Conservation (phyloP, 2,113 vertebrate species). For the Sinocyclocheilus anophthalmus region DNA sequence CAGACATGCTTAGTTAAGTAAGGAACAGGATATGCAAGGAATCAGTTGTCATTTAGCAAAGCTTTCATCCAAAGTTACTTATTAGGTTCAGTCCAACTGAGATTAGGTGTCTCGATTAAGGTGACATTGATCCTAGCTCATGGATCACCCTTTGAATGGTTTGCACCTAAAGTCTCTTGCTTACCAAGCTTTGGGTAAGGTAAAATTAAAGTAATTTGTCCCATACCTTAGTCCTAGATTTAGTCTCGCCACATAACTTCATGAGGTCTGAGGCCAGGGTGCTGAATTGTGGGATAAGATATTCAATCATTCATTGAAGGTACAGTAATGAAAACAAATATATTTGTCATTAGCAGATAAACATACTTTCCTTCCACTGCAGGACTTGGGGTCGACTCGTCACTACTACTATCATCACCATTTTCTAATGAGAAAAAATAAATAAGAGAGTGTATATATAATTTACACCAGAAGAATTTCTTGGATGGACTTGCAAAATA, state of each 20-base stretch:
- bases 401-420: constrained; percentile 90
- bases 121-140: neutral
- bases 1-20: neutral
- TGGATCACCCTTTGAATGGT: neutral
- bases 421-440: constrained; percentile 79
- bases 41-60: neutral
- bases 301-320: neutral
- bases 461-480: neutral
- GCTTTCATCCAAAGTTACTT: neutral
- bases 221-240: constrained; percentile 90
- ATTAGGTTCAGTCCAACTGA: neutral
- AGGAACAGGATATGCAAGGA: neutral
- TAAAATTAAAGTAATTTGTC: neutral
- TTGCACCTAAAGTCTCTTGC: neutral
- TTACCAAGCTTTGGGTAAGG: neutral
- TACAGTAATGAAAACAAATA: neutral
- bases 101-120: neutral
- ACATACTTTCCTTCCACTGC: constrained; percentile 88
- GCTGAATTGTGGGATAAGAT: constrained; percentile 65
- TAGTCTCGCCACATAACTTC: constrained; percentile 92
- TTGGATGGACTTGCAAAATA: neutral
- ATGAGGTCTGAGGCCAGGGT: constrained; percentile 87
- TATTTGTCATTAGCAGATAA: neutral
- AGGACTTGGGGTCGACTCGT: constrained; percentile 88
- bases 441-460: constrained; percentile 9